Base-by-base conservation (phyloP, 2,888 invertebrate genomes). In the Drosophila basisetae region DNA sequence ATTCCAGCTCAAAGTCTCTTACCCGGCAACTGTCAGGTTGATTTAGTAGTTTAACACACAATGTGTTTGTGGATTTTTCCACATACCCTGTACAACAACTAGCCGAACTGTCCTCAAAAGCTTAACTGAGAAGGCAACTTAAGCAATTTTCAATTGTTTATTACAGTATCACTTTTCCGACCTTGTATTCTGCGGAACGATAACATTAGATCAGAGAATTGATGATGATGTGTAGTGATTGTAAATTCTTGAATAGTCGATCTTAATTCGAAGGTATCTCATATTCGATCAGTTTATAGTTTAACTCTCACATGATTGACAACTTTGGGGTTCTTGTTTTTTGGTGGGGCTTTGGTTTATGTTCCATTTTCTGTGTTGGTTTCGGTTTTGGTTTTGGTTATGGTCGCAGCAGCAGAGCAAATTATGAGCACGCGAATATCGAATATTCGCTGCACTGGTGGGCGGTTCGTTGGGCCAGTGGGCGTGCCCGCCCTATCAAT, bases 401-500 rank as follows among this genome's bases (percentile, higher is more conserved):
- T 35, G 43, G 52, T 58, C 49, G 28, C 28, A 55, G 62, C 47
- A 64, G 58, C 41, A 39, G 65, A 58, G 63, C 87, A 89, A 85
- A 85, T 85, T 85, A 85, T 85, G 77, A 90, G 76, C 84, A 85
- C 84, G 84, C 84, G 90, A 85, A 83, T 86, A 90, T 86, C 69
- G 86, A 86, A 90, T 73, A 79, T 63, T 76, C 73, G 75, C 66
- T 74, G 56, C 37, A 56, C 41, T 35, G 49, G 31, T 78, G 73
- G 78, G 68, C 79, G 65, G 39, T 52, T 9, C 55, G 33, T 53
- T 50, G 63, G 13, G 31, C 13, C 41, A 52, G 68, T 65, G 63
- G 89, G 90, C 85, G 88, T 84, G 78, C 68, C 88, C 88, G 74
- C 88, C 85, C 85, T 85, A 85, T 85, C 90, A 85, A 90, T 85